phyloP scores from a whole-genome alignment of 1,140 invertebrate species.

The Augochlora pura region DNA sequence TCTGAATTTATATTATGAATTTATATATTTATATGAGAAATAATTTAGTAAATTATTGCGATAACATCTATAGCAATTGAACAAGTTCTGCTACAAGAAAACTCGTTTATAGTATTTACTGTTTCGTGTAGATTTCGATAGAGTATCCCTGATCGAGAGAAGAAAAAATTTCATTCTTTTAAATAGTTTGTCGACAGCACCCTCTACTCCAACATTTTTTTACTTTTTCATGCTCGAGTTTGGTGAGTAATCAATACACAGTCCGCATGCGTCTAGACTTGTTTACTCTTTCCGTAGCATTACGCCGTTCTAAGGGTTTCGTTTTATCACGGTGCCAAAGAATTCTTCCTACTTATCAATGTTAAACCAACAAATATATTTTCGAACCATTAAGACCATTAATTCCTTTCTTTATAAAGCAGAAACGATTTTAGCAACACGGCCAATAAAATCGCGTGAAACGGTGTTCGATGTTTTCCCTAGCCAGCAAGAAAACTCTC shows the following conservation, averaged over 20 bases:
- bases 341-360: background rate
- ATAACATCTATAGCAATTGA: background rate
- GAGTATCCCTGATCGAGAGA: background rate
- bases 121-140: background rate
- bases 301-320: conserved; percentile 45
- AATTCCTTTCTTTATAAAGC: background rate
- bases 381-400: background rate
- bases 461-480: background rate
- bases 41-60: too few species aligned
- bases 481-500: background rate
- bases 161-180: background rate
- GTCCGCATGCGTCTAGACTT: conserved; percentile 52
- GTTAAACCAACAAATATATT: too few species aligned
- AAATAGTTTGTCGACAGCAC: background rate
- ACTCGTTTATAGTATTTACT: too few species aligned
- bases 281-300: conserved; percentile 47
- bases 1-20: too few species aligned
- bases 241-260: conserved; percentile 53
- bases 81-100: too few species aligned
- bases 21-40: too few species aligned
- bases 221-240: conserved; percentile 29
- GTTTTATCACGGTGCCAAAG: background rate
- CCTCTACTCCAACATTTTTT: conserved; percentile 19
- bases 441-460: background rate
- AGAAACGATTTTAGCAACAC: background rate